Base-by-base conservation (phyloP, 2,797 vertebrate genomes). In the Meriones psammophilus region DNA sequence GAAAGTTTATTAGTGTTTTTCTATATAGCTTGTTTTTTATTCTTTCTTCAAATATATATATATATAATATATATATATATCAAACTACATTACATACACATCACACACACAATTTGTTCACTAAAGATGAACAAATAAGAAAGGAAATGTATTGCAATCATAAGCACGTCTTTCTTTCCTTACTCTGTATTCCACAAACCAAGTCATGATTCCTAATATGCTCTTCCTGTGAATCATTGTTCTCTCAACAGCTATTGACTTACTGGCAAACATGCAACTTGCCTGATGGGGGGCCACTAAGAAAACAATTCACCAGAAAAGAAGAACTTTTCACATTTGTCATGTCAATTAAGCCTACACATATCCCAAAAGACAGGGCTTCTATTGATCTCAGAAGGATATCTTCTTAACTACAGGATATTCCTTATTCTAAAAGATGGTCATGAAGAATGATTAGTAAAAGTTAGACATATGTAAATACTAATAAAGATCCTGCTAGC, bases 331-430 rank as follows among this genome's bases (percentile, higher is more conserved):
- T n/a, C 62, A 39, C 5, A 39, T 8, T 92, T 58, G 22, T 89
- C n/a, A 73, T 28, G 58, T 90, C 39, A 79, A 0, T 81, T 71
- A 26, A 83, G 20, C 28, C 69, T 15, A 81, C 50, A 54, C 14
- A 69, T 33, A 58, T 76, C 17, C 26, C 33, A 69, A 36, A 92
- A 92, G 7, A 64, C 50, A 80, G 36, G 17, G 60, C 24, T 90
- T 91, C 46, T 33, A 86, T 95, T 97, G 33, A 86, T 92, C 58
- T 83, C 33, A 86, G 56, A 89, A 60, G 92, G 71, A 94, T 20
- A 7, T 13, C 90, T 88, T 56, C 8, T 86, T 91, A 86, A 78
- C 56, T 36, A 2, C 50, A 33, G 77, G 22, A 2, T 78, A 88
- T 64, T 66, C 56, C 42, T 64, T 86, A 79, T 80, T 74, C 28